These are phyloP conservation scores for Chymomyza procnemis DNA, from an alignment of 2,888 invertebrate species.

Conservation along the genomic window DNA sequence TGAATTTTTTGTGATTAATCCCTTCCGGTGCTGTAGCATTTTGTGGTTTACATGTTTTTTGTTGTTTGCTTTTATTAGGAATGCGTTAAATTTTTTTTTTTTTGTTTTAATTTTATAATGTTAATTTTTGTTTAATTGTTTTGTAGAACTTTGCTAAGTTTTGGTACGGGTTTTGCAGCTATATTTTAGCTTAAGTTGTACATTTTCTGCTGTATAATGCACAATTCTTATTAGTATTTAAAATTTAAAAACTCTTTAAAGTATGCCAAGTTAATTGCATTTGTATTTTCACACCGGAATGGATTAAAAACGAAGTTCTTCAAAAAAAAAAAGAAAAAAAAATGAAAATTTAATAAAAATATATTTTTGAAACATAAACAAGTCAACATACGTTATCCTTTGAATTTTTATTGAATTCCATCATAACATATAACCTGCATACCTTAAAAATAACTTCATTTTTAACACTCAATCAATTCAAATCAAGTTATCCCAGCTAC, in stretches of 20 bases:
- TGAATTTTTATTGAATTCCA: neutral
- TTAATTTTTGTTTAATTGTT: conserved; percentile 6
- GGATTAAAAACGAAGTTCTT: conserved; percentile 23
- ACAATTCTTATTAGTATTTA: too few species aligned
- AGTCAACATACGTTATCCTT: neutral
- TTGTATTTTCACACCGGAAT: conserved; percentile 28
- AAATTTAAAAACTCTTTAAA: neutral
- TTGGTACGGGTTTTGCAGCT: neutral
- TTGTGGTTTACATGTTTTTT: conserved; percentile 20
- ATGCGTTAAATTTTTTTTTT: conserved; percentile 2
- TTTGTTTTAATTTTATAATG: conserved; percentile 17
- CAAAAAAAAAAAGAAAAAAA: neutral
- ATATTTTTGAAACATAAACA: neutral
- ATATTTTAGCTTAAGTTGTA: neutral
- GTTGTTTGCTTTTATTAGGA: conserved; percentile 12
- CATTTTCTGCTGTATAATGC: neutral
- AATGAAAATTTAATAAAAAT: neutral
- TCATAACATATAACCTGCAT: neutral
- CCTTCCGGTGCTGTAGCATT: conserved; percentile 60
- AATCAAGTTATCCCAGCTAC: neutral
- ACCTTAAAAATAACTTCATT: neutral
- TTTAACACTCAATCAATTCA: neutral
- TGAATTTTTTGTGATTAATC: conserved; percentile 59
- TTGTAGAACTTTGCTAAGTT: neutral
- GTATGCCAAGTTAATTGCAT: neutral